phyloP scores from a whole-genome alignment of 2,797 vertebrate species.

The Sciurus carolinensis region DNA sequence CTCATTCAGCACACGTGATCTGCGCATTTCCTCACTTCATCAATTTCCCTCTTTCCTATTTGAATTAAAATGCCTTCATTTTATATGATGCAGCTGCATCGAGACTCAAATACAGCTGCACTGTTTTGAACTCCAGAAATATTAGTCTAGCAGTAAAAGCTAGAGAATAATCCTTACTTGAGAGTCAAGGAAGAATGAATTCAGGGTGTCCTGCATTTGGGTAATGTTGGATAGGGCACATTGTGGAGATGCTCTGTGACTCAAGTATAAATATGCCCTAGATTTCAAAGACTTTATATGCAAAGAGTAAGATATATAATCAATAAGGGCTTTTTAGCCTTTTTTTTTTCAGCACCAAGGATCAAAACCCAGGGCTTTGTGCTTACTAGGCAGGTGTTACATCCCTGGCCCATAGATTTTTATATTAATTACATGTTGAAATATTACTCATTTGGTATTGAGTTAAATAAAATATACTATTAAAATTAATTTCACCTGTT shows the following conservation, averaged over 20 bases:
- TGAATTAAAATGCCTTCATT: constrained; percentile 66
- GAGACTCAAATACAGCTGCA: constrained; percentile 50
- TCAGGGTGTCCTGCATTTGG: background rate
- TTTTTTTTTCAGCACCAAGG: background rate
- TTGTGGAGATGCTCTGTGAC: background rate
- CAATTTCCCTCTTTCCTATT: constrained; percentile 61
- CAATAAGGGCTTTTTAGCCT: background rate
- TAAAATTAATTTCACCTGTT: constrained; percentile 22
- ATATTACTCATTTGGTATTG: background rate
- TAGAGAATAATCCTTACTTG: constrained; percentile 45
- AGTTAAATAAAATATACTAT: constrained; percentile 22
- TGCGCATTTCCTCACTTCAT: constrained; percentile 53
- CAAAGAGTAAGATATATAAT: background rate
- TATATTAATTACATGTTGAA: background rate
- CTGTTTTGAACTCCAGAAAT: constrained; percentile 38
- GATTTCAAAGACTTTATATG: constrained; percentile 27
- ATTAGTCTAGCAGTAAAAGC: constrained; percentile 57
- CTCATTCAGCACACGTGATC: background rate
- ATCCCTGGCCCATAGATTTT: background rate
- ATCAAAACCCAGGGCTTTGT: background rate
- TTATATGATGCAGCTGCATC: constrained; percentile 65
- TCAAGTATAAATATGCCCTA: background rate
- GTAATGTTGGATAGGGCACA: background rate
- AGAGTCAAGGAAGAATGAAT: constrained; percentile 23
- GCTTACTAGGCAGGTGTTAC: background rate